These are phyloP conservation scores for Tenualosa ilisha DNA, from an alignment of 2,797 vertebrate species.

Conservation along the genomic window DNA sequence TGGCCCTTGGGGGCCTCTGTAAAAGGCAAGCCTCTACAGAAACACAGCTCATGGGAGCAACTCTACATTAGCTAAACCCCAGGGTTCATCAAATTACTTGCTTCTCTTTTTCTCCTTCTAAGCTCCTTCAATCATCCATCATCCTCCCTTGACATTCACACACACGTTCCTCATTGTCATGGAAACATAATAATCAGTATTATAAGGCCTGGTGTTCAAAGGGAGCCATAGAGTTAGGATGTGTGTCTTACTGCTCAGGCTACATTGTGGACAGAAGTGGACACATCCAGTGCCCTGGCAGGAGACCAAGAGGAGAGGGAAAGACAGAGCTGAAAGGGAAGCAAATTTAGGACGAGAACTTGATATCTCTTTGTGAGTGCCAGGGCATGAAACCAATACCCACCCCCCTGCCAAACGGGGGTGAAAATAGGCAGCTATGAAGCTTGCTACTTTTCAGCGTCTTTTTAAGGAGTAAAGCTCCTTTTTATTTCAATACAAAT, in stretches of 20 bases:
- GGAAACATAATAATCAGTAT: slow-evolving; percentile 24
- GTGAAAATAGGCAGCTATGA: not conserved
- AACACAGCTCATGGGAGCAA: not conserved
- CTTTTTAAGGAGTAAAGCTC: not conserved
- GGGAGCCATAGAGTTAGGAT: not conserved
- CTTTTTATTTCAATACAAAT: not conserved
- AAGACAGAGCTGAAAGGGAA: not conserved
- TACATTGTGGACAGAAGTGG: not conserved
- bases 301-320: not conserved
- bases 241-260: not conserved
- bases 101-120: not conserved
- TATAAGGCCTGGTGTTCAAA: not conserved
- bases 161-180: not conserved
- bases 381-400: not conserved
- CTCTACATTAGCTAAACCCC: slow-evolving; percentile 25
- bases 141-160: not conserved
- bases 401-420: not conserved
- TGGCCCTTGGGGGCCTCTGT: not conserved
- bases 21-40: slow-evolving; percentile 1
- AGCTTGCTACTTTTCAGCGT: not conserved
- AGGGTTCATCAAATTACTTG: slow-evolving; percentile 27
- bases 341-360: not conserved
- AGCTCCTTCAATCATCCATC: not conserved
- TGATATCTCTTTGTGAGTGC: not conserved
- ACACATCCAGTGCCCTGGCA: not conserved